A percentile compares a stretch with the other conserved stretches of the same genome.
These are phyloP conservation scores for Dimorphilus gyrociliatus DNA, from an alignment of 2,888 invertebrate species.

Conservation along the genomic window DNA sequence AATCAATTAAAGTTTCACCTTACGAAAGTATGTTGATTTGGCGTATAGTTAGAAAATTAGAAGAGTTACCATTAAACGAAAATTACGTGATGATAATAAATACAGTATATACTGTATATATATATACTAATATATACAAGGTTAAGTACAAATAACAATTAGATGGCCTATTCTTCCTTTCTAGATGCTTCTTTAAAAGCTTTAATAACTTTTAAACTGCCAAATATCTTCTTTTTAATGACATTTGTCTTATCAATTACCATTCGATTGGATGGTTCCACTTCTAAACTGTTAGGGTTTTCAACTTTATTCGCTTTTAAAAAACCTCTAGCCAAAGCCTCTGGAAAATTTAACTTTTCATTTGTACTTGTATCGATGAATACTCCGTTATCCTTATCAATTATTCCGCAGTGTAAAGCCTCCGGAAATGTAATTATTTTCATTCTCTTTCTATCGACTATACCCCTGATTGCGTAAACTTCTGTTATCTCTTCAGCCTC, in stretches of 20 bases:
- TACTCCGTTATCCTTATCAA: slow-evolving; percentile 22
- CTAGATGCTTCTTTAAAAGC: too few relatives aligned
- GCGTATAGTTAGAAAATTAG: too few relatives aligned
- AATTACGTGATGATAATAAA: too few relatives aligned
- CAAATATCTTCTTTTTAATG: slow-evolving; percentile 19
- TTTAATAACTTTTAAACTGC: slow-evolving; percentile 19
- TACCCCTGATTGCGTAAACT: slow-evolving; percentile 30
- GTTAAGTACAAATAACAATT: too few relatives aligned
- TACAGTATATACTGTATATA: too few relatives aligned
- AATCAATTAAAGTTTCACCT: too few relatives aligned
- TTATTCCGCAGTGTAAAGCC: slow-evolving; percentile 16
- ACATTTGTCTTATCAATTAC: slow-evolving; percentile 22
- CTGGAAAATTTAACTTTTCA: slow-evolving; percentile 22
- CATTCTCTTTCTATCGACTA: slow-evolving; percentile 22
- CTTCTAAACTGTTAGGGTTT: slow-evolving; percentile 24
- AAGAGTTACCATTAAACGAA: too few relatives aligned
- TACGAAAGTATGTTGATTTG: too few relatives aligned
- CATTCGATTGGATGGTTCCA: slow-evolving; percentile 30
- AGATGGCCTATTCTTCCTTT: too few relatives aligned
- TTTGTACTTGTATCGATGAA: slow-evolving; percentile 26
- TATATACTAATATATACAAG: too few relatives aligned
- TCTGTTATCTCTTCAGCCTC: slow-evolving; percentile 18
- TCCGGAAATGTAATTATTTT: slow-evolving; percentile 12
- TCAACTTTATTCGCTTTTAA: slow-evolving; percentile 27
- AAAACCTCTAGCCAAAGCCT: slow-evolving; percentile 33